Base-by-base conservation (phyloP, 1,140 invertebrate genomes). In the Orussus abietinus region DNA sequence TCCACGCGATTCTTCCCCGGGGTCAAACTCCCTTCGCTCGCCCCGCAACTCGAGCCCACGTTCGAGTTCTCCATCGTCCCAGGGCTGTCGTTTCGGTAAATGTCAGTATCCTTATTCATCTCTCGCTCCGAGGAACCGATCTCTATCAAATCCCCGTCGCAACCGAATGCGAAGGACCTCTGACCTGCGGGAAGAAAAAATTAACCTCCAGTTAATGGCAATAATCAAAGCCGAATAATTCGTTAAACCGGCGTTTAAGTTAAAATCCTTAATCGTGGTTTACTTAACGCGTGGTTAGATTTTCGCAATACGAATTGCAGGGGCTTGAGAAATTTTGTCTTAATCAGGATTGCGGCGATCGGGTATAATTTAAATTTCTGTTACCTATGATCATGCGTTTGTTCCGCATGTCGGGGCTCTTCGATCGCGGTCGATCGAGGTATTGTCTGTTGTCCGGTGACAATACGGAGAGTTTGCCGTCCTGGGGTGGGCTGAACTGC, bases 381-480 rank as follows among this genome's bases (percentile, higher is more conserved):
- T 53, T 59, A 74, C 71, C 71, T 49, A 74, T 74, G 10, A 74
- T 70, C 68, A 74, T 74, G 5, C 69, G 59, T 47, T 65, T 72
- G 30, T 71, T 72, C 2, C 66, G 62, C 67, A 72, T 70, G 39
- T 74, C 71, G 1, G 71, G 69, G 49, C 69, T 72, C 35, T 66
- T 72, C 1, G 67, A 69, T 14, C 75, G 65, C 37, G 75, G 73
- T 36, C 62, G 68, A 38, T 78, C 75, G 40, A 78, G 60, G 61
- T 75, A 80, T 35, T 73, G 64, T 26, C 77, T 59, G 48, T 76
- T 79, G 38, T 77, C 75, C 6, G 77, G 77, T 3, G 72, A 77
- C 12, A 80, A 45, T 20, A 79, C 77, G 20, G 64, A 65, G 15
- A 64, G 46, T 49, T 51, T 56, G 10, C 51, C 42, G 22, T 60